Evolutionary conservation across 1,140 invertebrate species (phyloP), one percentile per base, ranked within the genome.

Genomic region (Ylistrum balloti): DNA sequence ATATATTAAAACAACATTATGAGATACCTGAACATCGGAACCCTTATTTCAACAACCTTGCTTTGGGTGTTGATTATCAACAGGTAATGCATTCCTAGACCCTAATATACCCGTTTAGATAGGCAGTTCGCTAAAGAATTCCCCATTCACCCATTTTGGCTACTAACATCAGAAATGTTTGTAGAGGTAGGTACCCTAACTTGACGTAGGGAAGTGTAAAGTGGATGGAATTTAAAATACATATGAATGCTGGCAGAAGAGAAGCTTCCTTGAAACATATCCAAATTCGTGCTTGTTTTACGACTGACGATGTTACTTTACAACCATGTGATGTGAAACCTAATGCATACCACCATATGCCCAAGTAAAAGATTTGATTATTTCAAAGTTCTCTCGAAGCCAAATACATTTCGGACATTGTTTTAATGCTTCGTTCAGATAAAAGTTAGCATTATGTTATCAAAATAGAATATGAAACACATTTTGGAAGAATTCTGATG

Each of bases 381-480:
- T 74, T 74, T 74, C 56, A 74, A 74, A 74, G 56, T 74, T 74
- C n/a, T 74, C 56, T 74, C n/a, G 56, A 74, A 74, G 56, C 56
- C 56, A 74, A 74, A 74, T 74, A 74, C 56, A 74, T 74, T 74
- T 74, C 56, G 56, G 56, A 74, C 56, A 74, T 74, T 74, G 56
- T 74, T 74, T 74, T 17, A 74, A 74, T 74, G 56, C 56, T n/a
- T 74, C 5, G 22, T 74, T 74, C 56, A 74, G 56, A 74, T 74
- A 74, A 74, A 74, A 74, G 56, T 74, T 45, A 45, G 41, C 9
- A 45, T 45, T 45, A 13, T 45, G 41, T 17, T 74, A 74, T 74
- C 56, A 74, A 74, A 74, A 0, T 74, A 74, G 56, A 74, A 74
- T 74, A 74, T n/a, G n/a, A 74, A 74, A 74, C 56, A 74, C 56